A percentile compares a stretch with the other conserved stretches of the same genome.
These are phyloP conservation scores for human DNA, from an alignment of 2,113 vertebrate genomes.

Conservation along the genomic window DNA sequence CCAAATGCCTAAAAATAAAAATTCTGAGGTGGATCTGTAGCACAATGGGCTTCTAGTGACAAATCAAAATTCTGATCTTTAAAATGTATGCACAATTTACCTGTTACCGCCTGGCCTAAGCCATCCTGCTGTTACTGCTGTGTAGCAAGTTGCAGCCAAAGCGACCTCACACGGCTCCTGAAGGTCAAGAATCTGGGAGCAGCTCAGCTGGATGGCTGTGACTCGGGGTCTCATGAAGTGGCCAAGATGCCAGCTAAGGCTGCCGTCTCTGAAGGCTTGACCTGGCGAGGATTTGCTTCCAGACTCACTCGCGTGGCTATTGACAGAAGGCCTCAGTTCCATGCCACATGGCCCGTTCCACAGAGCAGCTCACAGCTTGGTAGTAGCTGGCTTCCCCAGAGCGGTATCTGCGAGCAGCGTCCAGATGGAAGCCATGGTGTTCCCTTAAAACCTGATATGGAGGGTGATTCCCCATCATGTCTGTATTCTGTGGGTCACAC, in stretches of 20 bases:
- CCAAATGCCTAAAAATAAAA: neutral
- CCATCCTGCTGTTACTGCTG: neutral
- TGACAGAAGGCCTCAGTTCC: neutral
- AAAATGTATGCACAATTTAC: neutral
- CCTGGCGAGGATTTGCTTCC: neutral
- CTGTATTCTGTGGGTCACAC: neutral
- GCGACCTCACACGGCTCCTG: neutral
- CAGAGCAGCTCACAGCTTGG: neutral
- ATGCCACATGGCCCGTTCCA: fast-evolving
- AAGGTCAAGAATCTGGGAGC: neutral
- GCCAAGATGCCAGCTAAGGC: neutral
- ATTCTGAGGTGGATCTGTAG: neutral
- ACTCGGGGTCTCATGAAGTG: no score
- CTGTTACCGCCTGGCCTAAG: neutral
- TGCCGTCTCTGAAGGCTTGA: neutral
- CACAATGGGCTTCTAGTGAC: no score
- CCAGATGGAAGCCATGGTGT: neutral
- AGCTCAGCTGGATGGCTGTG: neutral
- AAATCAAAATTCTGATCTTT: neutral
- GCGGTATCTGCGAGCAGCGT: neutral
- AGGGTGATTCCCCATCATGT: neutral
- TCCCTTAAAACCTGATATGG: neutral
- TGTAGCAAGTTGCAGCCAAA: neutral
- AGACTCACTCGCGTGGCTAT: neutral
- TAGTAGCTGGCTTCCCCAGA: neutral